Conservation (phyloP, 2,888 invertebrate species). For the Prosopocoilus inquinatus region DNA sequence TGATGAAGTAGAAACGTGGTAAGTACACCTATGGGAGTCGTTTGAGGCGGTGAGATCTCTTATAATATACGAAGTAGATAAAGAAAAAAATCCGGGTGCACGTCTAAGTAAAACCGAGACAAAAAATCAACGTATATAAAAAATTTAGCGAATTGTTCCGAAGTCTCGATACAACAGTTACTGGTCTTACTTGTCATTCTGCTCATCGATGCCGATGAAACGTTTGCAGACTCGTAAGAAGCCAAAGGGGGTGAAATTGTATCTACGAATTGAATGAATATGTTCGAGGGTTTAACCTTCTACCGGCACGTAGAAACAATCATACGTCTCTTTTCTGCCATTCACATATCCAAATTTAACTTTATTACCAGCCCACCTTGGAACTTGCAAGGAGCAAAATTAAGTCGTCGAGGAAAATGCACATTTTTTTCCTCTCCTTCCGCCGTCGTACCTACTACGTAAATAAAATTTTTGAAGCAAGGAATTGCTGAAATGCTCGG, state of each 20-base stretch:
- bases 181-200: slow-evolving; percentile 43
- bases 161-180: slow-evolving; percentile 32
- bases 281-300: slow-evolving; percentile 34
- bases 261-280: slow-evolving; percentile 36
- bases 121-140: slow-evolving; percentile 33
- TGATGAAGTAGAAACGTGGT: slow-evolving; percentile 35
- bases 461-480: too few species aligned
- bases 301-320: slow-evolving; percentile 33
- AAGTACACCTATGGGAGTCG: slow-evolving; percentile 36
- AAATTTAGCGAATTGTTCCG: slow-evolving; percentile 39
- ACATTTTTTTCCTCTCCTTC: too few species aligned
- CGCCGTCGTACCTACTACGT: too few species aligned
- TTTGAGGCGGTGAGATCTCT: slow-evolving; percentile 24
- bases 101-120: slow-evolving; percentile 29
- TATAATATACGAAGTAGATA: slow-evolving; percentile 24
- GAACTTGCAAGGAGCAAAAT: too few species aligned
- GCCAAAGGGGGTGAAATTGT: slow-evolving; percentile 30
- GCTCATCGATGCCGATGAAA: slow-evolving; percentile 45
- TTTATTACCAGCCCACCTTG: background rate
- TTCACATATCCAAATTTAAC: slow-evolving; percentile 1
- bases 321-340: slow-evolving; percentile 26
- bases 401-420: too few species aligned
- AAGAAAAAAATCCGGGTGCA: slow-evolving; percentile 23
- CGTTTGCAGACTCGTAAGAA: slow-evolving; percentile 45
- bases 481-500: too few species aligned